Evolutionary conservation across 2,888 invertebrate species (phyloP), one percentile per base, ranked within the genome.

Genomic region (Sisyra nigra): DNA sequence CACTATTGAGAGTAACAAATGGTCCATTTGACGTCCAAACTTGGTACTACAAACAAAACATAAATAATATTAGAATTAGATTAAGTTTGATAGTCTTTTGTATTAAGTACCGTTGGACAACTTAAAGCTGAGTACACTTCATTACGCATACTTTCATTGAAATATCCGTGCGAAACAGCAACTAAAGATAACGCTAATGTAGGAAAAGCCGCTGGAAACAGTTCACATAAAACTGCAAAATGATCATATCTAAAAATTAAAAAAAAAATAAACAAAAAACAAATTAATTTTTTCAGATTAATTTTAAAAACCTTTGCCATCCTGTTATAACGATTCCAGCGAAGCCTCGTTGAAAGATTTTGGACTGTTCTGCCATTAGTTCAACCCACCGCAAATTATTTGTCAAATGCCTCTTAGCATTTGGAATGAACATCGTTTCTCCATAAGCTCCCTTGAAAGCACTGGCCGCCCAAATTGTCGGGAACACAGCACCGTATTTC

Each of bases 391-490:
- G 65, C 46, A 78, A 60, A 53, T 78, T 78, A 54, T 81, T 81
- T 54, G 80, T 79, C 41, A 80, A 60, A 58, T 81, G 80, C 38
- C 76, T 65, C 49, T 72, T 69, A 11, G 76, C 67, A 46, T 78
- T 75, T 4, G 80, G 79, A 46, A 80, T 67, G 51, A 74, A 71
- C 37, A 79, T 52, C 2, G 76, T 76, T 57, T 81, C 80, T 0
- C 80, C 80, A 50, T 80, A 80, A 3, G 80, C 80, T 1, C 80
- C 83, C 58, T 84, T 84, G 56, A 74, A 83, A 1, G 82, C 81
- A 3, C 77, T 77, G 2, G 81, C 80, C 2, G 75, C 69, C 83
- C 83, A 83, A 7, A 77, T 73, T 1, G 73, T 70, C 3, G 71
- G 68, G 53, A 82, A 82, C 8, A 79, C 71, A 11, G 72, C 66